Percentiles rank a stretch among this genome's conserved stretches.
Evolutionary conservation across 2,888 invertebrate genomes (phyloP).

Genomic region (Biston stratarius): DNA sequence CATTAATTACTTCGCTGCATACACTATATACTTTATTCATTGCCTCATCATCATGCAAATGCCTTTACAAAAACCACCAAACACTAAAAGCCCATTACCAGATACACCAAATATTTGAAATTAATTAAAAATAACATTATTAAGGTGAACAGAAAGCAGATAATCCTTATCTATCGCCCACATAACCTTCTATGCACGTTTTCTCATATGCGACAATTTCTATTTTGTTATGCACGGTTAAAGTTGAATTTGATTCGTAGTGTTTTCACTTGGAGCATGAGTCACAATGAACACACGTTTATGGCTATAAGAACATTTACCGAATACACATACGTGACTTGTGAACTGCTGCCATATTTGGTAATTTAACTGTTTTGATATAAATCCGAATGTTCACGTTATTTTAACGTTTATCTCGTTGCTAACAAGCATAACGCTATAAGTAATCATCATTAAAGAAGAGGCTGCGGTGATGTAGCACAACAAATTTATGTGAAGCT

Average conservation of each 20-base stretch:
- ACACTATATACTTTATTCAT: slow-evolving; percentile 18
- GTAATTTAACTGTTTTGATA: slow-evolving; percentile 66
- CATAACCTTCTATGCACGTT: slow-evolving; percentile 54
- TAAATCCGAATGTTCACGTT: slow-evolving; percentile 51
- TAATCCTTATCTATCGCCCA: slow-evolving; percentile 74
- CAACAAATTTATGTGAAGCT: background rate
- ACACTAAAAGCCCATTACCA: slow-evolving; percentile 28
- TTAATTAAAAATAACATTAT: slow-evolving; percentile 44
- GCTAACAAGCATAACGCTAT: slow-evolving; percentile 22
- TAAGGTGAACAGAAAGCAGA: slow-evolving; percentile 52
- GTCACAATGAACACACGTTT: slow-evolving; percentile 60
- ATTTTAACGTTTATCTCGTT: slow-evolving; percentile 22
- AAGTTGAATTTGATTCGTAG: slow-evolving; percentile 52
- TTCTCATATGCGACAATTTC: slow-evolving; percentile 38
- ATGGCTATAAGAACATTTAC: slow-evolving; percentile 62
- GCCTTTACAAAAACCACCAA: slow-evolving; percentile 17
- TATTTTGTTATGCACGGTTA: slow-evolving; percentile 49
- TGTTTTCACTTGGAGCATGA: slow-evolving; percentile 54
- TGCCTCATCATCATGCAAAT: slow-evolving; percentile 26
- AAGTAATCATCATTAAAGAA: slow-evolving; percentile 21
- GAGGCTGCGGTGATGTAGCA: slow-evolving; percentile 4
- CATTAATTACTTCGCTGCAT: slow-evolving; percentile 7
- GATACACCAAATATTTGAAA: slow-evolving; percentile 37
- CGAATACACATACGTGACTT: slow-evolving; percentile 61
- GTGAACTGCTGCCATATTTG: slow-evolving; percentile 65